Evolutionary conservation across 2,888 invertebrate species (phyloP), one percentile per base, ranked within the genome.

Genomic region (Tubulanus polymorphus): DNA sequence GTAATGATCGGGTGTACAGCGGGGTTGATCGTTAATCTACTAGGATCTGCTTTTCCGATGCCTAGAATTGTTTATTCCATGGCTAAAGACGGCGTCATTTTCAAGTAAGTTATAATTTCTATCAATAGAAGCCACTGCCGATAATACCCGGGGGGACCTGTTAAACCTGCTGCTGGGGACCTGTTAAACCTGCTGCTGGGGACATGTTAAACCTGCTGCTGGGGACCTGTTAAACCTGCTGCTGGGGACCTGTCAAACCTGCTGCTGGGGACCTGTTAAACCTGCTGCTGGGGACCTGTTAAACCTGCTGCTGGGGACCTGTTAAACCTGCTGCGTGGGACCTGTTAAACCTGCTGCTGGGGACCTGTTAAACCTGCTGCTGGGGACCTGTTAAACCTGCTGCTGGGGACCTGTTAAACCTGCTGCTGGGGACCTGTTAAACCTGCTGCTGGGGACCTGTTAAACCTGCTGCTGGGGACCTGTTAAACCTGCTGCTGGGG

Each of bases 11-110:
- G 94, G 0, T 93, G 93, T 0, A 82, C 94, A 18, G 90, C 93
- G 10, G 93, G 91, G 10, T 84, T 94, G 23, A 89, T 90, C 1
- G 93, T 93, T 28, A 91, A 91, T 67, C 92, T 94, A 91, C 92
- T 94, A 71, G 94, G 93, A 15, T 93, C 92, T 52, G 92, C 93
- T 61, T 66, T 67, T 47, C 66, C 66, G 12, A 59, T 66, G 60
- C 66, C 66, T 6, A 59, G 87, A 90, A 61, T 76, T 12, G 72
- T 79, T 51, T 94, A 93, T 77, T 93, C 93, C 25, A 94, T 94
- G 93, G 92, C 93, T n/a, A 87, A 88, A 72, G 94, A 94, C 74
- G 93, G 94, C 63, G 85, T 94, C 37, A 54, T 63, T 12, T 61
- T 63, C 37, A 53, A 30, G 59, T 62, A 47, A 60, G 57, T 47